A percentile compares a stretch with the other conserved stretches of the same genome.
phyloP scores from a whole-genome alignment of 2,888 invertebrate species.

The Odontothrips loti region DNA sequence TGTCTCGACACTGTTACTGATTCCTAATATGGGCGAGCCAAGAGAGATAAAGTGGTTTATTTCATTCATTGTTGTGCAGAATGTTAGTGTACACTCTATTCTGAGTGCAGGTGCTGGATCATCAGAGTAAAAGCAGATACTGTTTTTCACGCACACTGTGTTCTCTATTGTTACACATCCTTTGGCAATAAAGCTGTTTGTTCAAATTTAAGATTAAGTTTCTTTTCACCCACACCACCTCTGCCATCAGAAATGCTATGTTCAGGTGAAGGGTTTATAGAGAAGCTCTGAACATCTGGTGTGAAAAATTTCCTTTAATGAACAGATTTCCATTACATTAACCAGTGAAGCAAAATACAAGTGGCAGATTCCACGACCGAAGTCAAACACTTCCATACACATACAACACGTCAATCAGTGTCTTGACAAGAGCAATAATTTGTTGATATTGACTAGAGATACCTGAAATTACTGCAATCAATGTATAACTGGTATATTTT shows the following conservation, averaged over 20 bases:
- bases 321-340: not conserved
- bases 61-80: no score
- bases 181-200: not conserved
- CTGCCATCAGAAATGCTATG: no score
- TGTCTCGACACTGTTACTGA: no score
- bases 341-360: not conserved
- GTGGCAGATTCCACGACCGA: not conserved
- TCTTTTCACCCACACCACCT: not conserved
- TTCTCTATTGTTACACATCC: no score
- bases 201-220: not conserved
- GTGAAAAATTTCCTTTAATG: not conserved
- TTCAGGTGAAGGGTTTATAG: no score
- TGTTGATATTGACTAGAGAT: conserved; percentile 1
- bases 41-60: no score
- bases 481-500: not conserved
- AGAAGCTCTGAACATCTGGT: no score
- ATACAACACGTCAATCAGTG: not conserved
- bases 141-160: no score
- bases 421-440: not conserved
- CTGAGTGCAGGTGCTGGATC: no score
- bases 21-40: no score
- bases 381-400: not conserved
- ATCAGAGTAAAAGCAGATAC: no score
- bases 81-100: no score
- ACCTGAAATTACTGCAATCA: conserved; percentile 17